Evolutionary conservation across 2,797 vertebrate genomes (phyloP).

Genomic region (Crenuchus spilurus): DNA sequence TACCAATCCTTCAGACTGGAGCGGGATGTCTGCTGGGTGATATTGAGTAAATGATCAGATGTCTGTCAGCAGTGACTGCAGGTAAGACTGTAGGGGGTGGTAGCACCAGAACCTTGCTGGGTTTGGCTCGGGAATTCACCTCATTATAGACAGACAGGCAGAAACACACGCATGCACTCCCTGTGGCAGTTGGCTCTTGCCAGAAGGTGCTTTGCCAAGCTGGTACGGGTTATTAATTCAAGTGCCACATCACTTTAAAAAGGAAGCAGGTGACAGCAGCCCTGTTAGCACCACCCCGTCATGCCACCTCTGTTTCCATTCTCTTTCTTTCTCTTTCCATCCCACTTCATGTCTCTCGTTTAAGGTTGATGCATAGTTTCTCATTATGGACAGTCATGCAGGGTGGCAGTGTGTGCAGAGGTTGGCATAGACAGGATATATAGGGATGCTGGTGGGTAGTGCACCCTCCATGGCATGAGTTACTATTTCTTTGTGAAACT

Average conservation of each 20-base stretch:
- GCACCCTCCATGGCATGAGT: no score
- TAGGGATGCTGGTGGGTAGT: no score
- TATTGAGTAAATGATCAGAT: slow-evolving; percentile 19
- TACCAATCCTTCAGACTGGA: not conserved
- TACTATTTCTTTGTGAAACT: no score
- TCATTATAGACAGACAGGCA: slow-evolving; percentile 27
- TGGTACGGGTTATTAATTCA: slow-evolving; percentile 67
- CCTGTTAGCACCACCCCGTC: slow-evolving; percentile 60
- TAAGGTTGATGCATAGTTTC: not conserved
- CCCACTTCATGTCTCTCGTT: not conserved
- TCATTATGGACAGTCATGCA: not conserved
- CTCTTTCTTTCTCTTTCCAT: slow-evolving; percentile 40
- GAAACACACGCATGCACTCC: not conserved
- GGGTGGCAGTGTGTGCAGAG: not conserved
- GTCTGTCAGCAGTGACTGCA: slow-evolving; percentile 3
- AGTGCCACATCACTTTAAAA: slow-evolving; percentile 70
- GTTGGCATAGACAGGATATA: not conserved
- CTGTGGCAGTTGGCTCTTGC: slow-evolving; percentile 44
- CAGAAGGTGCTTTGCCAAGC: slow-evolving; percentile 64
- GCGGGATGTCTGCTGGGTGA: no score
- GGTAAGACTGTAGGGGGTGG: not conserved
- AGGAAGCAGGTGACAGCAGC: slow-evolving; percentile 74
- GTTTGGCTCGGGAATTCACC: slow-evolving; percentile 11
- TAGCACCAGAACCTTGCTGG: slow-evolving; percentile 6
- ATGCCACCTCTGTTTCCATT: slow-evolving; percentile 37